phyloP scores from a whole-genome alignment of 2,888 invertebrate genomes.

The Apoda limacodes region DNA sequence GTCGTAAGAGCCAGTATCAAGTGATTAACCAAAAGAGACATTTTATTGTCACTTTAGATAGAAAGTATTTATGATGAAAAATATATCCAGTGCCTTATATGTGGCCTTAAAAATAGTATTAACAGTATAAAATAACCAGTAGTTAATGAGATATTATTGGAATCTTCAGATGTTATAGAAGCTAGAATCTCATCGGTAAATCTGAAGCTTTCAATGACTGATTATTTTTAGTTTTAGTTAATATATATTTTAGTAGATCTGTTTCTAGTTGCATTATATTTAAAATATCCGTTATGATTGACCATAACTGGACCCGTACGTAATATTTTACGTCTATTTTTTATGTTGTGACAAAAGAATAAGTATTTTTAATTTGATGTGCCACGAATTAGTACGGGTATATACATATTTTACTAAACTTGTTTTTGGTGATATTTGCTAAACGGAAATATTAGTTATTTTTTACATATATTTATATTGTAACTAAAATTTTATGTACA shows the following conservation, averaged over 20 bases:
- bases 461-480: no score
- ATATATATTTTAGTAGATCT: slow-evolving; percentile 38
- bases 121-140: slow-evolving; percentile 16
- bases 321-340: slow-evolving; percentile 25
- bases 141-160: slow-evolving; percentile 49
- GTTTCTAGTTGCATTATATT: slow-evolving; percentile 26
- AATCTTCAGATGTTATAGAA: slow-evolving; percentile 55
- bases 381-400: slow-evolving; percentile 62
- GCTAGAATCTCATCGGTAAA: slow-evolving; percentile 54
- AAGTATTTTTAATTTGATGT: slow-evolving; percentile 36
- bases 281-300: slow-evolving; percentile 8
- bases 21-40: slow-evolving; percentile 24
- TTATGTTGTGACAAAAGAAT: slow-evolving; percentile 14
- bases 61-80: slow-evolving; percentile 2
- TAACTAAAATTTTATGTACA: no score
- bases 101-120: slow-evolving; percentile 4
- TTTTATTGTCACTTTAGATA: slow-evolving; percentile 13
- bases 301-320: slow-evolving; percentile 30
- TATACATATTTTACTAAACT: slow-evolving; percentile 30
- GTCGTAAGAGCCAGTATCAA: slow-evolving; percentile 43
- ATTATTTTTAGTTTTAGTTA: slow-evolving; percentile 32
- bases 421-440: no score
- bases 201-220: slow-evolving; percentile 68
- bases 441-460: no score
- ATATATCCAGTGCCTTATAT: slow-evolving; percentile 5